These are phyloP conservation scores for Prolemur simus DNA, from an alignment of 2,113 vertebrate genomes.

Conservation along the genomic window DNA sequence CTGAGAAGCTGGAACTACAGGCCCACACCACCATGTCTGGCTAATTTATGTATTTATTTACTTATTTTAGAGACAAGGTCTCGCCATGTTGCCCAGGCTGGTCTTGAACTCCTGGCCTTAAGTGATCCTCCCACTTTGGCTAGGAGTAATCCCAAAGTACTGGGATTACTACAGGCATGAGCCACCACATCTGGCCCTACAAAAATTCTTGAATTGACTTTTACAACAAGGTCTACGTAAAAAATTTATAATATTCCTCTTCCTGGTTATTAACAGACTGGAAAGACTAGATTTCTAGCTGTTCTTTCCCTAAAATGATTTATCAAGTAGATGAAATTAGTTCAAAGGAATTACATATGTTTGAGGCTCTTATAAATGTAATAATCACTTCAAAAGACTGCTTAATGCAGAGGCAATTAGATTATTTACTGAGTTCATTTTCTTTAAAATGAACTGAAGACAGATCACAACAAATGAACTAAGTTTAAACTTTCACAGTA, in stretches of 20 bases:
- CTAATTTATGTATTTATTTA: too few relatives aligned
- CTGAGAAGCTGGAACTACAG: too few relatives aligned
- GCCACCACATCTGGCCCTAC: too few relatives aligned
- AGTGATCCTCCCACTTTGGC: too few relatives aligned
- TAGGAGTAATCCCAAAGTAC: too few relatives aligned
- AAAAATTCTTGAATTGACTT: background rate
- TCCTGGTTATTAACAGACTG: background rate
- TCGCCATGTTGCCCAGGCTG: too few relatives aligned
- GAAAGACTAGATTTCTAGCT: background rate
- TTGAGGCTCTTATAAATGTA: background rate
- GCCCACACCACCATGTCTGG: too few relatives aligned
- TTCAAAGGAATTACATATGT: slow-evolving; percentile 7
- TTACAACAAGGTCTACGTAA: background rate
- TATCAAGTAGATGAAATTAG: background rate
- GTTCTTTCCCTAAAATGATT: background rate
- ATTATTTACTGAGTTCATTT: background rate
- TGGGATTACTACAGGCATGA: too few relatives aligned
- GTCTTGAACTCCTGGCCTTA: too few relatives aligned
- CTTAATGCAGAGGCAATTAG: background rate
- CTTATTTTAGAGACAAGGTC: too few relatives aligned
- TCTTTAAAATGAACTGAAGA: background rate
- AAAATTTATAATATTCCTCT: background rate
- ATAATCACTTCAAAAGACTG: background rate
- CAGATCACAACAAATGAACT: background rate
- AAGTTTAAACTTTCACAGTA: slow-evolving; percentile 19